These are phyloP conservation scores for Hylia prasina DNA, from an alignment of 2,113 vertebrate species.

Conservation along the genomic window DNA sequence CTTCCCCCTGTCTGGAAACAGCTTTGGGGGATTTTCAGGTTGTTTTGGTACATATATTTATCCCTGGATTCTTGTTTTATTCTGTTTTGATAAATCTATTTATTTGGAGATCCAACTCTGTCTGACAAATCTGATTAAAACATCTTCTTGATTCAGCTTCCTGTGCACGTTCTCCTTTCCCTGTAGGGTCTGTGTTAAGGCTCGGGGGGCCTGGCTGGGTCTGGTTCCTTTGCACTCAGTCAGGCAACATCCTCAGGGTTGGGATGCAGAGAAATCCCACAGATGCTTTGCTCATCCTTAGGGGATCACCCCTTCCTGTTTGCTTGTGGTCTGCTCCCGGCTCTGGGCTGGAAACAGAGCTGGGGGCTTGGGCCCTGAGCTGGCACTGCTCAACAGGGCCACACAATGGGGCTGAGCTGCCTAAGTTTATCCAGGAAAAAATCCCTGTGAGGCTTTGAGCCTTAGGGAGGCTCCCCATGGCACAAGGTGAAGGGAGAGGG, in stretches of 20 bases:
- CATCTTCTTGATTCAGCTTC: conserved; percentile 16
- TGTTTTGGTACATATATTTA: conserved; percentile 26
- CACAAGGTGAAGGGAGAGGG: not conserved
- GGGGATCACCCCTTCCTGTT: not conserved
- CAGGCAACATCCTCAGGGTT: not conserved
- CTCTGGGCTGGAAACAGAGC: not conserved
- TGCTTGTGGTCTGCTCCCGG: accelerated
- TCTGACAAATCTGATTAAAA: conserved; percentile 55
- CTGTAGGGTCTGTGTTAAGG: not conserved
- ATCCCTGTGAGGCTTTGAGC: not conserved
- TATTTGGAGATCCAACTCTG: conserved; percentile 67
- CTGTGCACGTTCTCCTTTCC: not conserved
- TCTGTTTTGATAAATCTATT: conserved; percentile 66
- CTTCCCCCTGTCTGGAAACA: not conserved
- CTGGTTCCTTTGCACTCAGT: not conserved
- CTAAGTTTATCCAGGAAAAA: too few relatives aligned
- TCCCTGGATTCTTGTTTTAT: conserved; percentile 22
- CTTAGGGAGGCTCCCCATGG: accelerated
- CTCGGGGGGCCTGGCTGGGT: accelerated
- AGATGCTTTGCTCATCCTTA: not conserved
- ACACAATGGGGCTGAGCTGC: accelerated
- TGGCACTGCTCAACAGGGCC: accelerated
- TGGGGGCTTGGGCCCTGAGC: accelerated
- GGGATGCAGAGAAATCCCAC: not conserved
- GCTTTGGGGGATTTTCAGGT: conserved; percentile 36